Conservation (phyloP, 2,888 invertebrate genomes). For the Didymodactylos carnosus region DNA sequence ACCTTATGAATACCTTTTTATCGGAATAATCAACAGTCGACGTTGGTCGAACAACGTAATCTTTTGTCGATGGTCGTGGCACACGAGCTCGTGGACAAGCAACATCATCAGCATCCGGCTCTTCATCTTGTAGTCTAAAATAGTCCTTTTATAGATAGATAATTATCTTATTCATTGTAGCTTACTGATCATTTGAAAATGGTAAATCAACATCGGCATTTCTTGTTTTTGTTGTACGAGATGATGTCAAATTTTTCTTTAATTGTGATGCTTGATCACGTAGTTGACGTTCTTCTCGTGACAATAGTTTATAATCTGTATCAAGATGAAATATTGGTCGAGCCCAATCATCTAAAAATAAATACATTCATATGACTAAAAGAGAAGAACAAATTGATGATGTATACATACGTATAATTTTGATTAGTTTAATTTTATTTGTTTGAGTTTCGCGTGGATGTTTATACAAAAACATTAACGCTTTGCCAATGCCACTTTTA, state of each 20-base stretch:
- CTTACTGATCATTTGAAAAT: neutral
- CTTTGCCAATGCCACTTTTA: conserved; percentile 89
- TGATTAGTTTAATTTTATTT: conserved; percentile 70
- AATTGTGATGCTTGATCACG: conserved; percentile 43
- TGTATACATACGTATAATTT: conserved; percentile 51
- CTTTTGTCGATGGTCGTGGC: conserved; percentile 78
- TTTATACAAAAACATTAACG: conserved; percentile 96
- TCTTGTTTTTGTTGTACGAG: neutral
- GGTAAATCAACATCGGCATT: neutral
- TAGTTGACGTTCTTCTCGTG: conserved; percentile 76
- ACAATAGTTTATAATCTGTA: conserved; percentile 66
- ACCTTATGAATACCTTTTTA: neutral
- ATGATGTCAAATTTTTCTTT: neutral
- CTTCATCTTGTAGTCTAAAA: neutral
- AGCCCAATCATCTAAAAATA: conserved; percentile 58
- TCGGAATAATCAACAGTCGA: conserved; percentile 26
- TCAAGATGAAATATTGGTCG: conserved; percentile 78
- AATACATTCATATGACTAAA: neutral
- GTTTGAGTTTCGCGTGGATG: conserved; percentile 86
- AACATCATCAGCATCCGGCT: neutral
- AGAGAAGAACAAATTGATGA: neutral
- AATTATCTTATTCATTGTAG: neutral
- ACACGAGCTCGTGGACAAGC: conserved; percentile 68
- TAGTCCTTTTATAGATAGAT: neutral
- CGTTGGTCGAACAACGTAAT: conserved; percentile 80